phyloP scores from a whole-genome alignment of 2,113 vertebrate genomes.

The Scopus umbretta region DNA sequence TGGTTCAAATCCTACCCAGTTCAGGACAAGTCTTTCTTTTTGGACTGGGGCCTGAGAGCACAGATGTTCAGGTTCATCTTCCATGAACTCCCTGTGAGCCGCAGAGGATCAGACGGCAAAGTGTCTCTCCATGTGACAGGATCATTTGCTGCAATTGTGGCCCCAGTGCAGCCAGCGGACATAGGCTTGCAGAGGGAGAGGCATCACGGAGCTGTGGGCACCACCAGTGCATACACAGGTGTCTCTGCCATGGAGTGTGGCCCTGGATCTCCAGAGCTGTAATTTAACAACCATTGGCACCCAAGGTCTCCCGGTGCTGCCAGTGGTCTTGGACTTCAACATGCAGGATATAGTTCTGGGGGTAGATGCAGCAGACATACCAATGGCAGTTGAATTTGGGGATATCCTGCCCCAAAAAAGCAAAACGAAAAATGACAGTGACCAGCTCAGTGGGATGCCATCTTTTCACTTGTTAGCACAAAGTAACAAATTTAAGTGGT shows the following conservation, averaged over 20 bases:
- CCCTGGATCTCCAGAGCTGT: not conserved
- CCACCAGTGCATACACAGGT: not conserved
- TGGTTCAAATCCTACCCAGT: not conserved
- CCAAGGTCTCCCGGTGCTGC: not conserved
- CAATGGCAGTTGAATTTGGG: not conserved
- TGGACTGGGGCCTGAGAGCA: not conserved
- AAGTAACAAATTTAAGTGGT: not conserved
- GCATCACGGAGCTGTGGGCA: fast-evolving
- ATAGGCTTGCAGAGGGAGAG: not conserved
- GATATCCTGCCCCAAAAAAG: not conserved
- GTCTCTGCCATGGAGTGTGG: not conserved
- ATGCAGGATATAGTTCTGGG: not conserved
- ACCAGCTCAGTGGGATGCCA: not conserved
- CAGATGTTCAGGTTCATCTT: not conserved
- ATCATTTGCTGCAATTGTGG: fast-evolving
- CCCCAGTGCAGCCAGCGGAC: not conserved
- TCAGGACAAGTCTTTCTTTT: not conserved
- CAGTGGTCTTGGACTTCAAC: fast-evolving
- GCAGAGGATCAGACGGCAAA: not conserved
- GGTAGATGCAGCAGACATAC: not conserved
- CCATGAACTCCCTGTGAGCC: not conserved
- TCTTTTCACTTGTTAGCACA: not conserved
- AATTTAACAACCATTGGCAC: not conserved
- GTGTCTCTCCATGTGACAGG: not conserved
- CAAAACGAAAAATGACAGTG: not conserved